Evolutionary conservation across 2,113 vertebrate genomes (phyloP).

Genomic region (Lophochroa leadbeateri): DNA sequence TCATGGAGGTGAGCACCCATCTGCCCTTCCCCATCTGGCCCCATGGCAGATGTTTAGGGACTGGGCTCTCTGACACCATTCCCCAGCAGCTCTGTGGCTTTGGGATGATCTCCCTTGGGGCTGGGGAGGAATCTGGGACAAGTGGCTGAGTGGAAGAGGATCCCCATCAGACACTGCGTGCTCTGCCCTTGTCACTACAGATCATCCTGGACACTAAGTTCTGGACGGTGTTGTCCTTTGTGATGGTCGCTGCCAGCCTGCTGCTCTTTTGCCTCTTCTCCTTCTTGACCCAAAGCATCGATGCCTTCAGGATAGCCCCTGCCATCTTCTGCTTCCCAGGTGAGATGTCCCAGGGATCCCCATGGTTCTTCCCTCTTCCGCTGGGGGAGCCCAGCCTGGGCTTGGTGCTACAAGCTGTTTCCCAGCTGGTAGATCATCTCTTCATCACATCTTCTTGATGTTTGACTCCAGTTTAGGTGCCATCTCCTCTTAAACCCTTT

Average conservation of each 20-base stretch:
- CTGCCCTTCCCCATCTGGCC: not conserved
- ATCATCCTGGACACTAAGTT: slow-evolving; percentile 77
- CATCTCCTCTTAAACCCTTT: not conserved
- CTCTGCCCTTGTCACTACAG: slow-evolving; percentile 56
- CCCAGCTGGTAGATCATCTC: not conserved
- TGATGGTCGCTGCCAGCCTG: slow-evolving; percentile 73
- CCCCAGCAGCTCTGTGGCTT: not conserved
- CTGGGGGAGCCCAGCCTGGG: not conserved
- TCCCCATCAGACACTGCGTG: not conserved
- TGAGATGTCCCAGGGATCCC: slow-evolving; percentile 45
- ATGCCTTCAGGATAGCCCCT: slow-evolving; percentile 71
- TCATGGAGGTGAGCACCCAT: slow-evolving; percentile 76
- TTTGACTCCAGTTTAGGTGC: not conserved
- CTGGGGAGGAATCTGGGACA: not conserved
- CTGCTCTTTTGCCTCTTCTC: slow-evolving; percentile 75
- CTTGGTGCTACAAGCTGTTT: not conserved
- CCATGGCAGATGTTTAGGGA: too few species aligned
- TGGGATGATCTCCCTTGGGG: not conserved
- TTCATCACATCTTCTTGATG: not conserved
- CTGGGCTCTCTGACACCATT: not conserved
- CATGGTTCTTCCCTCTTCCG: not conserved
- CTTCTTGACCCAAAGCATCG: slow-evolving; percentile 73
- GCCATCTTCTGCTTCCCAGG: slow-evolving; percentile 82
- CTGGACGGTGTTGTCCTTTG: slow-evolving; percentile 81
- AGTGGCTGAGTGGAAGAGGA: not conserved